Evolutionary conservation across 2,797 vertebrate species (phyloP).

Genomic region (Fundulus diaphanus): DNA sequence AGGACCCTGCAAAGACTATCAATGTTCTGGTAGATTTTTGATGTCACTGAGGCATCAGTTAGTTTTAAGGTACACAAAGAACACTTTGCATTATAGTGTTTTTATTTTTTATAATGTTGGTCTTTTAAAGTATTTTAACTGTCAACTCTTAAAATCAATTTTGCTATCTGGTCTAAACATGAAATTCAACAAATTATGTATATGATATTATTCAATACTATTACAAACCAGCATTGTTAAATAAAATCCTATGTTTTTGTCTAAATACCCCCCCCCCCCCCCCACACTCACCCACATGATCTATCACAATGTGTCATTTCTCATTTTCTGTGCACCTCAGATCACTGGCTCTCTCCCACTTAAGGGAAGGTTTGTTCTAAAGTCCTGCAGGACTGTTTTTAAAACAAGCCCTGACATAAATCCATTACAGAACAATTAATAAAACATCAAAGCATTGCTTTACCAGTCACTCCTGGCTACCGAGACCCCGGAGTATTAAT

Average conservation of each 20-base stretch:
- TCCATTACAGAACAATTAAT: constrained; percentile 30
- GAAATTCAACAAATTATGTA: too few relatives aligned
- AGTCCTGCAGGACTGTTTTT: constrained; percentile 24
- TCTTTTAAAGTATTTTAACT: neutral
- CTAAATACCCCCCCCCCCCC: neutral
- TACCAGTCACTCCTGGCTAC: constrained; percentile 17
- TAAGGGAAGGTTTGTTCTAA: neutral
- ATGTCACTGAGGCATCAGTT: neutral
- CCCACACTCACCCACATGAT: too few relatives aligned
- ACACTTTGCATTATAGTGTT: neutral
- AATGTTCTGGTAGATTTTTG: neutral
- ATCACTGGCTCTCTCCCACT: neutral
- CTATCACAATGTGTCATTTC: neutral
- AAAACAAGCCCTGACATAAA: constrained; percentile 22
- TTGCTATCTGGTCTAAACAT: too few relatives aligned
- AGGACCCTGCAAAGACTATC: neutral
- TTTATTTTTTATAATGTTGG: neutral
- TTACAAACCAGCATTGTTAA: too few relatives aligned
- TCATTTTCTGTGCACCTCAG: neutral
- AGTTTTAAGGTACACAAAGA: neutral
- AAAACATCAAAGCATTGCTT: constrained; percentile 38
- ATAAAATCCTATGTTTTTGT: neutral
- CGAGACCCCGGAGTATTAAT: constrained; percentile 27
- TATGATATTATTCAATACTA: too few relatives aligned
- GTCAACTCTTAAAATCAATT: neutral